phyloP scores from a whole-genome alignment of 2,888 invertebrate genomes.

The Lithophane ornitopus region DNA sequence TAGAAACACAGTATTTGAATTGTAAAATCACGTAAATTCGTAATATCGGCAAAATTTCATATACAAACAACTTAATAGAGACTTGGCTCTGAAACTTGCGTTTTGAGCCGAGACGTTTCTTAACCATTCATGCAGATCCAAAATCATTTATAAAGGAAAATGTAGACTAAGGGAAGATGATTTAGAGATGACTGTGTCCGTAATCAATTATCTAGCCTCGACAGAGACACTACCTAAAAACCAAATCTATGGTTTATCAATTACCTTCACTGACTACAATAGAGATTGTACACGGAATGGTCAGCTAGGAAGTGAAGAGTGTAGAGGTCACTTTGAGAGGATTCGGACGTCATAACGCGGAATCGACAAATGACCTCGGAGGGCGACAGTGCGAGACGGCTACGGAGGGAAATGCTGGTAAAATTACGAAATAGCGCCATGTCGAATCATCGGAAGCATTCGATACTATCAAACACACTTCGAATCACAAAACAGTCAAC shows the following conservation, averaged over 20 bases:
- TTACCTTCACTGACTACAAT: conserved; percentile 60
- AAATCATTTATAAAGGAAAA: neutral
- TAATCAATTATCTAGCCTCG: conserved; percentile 2
- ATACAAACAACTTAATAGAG: neutral
- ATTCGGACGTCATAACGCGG: conserved; percentile 78
- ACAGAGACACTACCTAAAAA: conserved; percentile 2
- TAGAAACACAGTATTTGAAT: too few relatives aligned
- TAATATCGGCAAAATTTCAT: too few relatives aligned
- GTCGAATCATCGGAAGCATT: conserved; percentile 57
- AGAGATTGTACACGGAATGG: conserved; percentile 50
- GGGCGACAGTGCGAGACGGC: conserved; percentile 67
- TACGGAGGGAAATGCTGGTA: conserved; percentile 59
- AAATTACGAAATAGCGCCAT: conserved; percentile 55
- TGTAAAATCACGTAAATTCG: too few relatives aligned
- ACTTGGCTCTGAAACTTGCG: neutral
- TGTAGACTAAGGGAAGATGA: neutral
- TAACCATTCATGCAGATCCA: neutral
- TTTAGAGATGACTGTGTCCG: neutral
- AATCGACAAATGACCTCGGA: conserved; percentile 74
- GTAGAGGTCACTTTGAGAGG: conserved; percentile 68
- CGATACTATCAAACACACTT: conserved; percentile 40
- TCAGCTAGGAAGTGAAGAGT: conserved; percentile 77
- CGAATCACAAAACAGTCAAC: conserved; percentile 3
- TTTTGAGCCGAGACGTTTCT: too few relatives aligned
- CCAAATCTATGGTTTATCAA: conserved; percentile 32